phyloP scores from a whole-genome alignment of 2,797 vertebrate genomes.

The Liasis olivaceus region DNA sequence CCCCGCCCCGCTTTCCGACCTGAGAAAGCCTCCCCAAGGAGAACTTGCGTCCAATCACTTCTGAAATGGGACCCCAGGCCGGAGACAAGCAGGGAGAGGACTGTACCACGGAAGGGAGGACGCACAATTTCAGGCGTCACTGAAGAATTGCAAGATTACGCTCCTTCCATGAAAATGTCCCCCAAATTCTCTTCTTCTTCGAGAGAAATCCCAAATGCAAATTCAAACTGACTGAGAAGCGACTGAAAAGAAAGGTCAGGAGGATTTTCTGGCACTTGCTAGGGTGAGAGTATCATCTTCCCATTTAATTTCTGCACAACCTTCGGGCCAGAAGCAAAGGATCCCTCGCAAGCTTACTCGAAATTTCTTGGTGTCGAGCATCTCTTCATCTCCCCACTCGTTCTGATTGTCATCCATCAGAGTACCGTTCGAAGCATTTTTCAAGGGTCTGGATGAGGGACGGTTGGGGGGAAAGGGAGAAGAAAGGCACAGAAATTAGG shows the following conservation, averaged over 20 bases:
- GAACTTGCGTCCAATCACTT: background rate
- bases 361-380: slow-evolving; percentile 88
- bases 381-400: slow-evolving; percentile 92
- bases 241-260: background rate
- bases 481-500: background rate
- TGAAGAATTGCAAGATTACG: background rate
- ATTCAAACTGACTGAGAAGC: background rate
- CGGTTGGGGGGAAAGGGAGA: background rate
- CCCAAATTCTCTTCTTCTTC: background rate
- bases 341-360: slow-evolving; percentile 74
- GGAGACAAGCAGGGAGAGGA: background rate
- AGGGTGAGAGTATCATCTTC: too few species aligned
- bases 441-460: slow-evolving; percentile 83
- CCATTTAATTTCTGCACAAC: background rate
- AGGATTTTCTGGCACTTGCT: background rate
- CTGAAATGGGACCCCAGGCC: background rate
- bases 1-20: background rate
- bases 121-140: background rate
- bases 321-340: too few species aligned
- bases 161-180: background rate
- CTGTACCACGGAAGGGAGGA: background rate
- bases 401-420: slow-evolving; percentile 96
- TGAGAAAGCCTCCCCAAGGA: background rate
- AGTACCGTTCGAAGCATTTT: slow-evolving; percentile 89
- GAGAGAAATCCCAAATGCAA: background rate